phyloP scores from a whole-genome alignment of 30 jellyfish, hydroid and myxozoan genomes.

The Pseudorhiza aurosa region DNA sequence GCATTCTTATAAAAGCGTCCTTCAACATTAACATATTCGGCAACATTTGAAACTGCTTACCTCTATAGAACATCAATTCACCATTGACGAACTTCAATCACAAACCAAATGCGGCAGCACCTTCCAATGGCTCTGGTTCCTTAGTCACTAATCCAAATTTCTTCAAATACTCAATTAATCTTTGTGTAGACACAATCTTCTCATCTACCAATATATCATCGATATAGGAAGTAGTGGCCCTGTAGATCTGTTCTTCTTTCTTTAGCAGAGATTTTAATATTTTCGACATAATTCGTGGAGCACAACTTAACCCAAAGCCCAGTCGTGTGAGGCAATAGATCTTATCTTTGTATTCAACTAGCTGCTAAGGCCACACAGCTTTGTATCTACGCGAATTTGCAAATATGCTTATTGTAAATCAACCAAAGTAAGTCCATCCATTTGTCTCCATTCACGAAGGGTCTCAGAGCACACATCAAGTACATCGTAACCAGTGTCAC shows the following conservation, averaged over 20 bases:
- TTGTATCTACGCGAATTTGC: constrained; percentile 21
- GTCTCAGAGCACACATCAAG: constrained; percentile 13
- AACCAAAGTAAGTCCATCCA: background rate
- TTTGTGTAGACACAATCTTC: background rate
- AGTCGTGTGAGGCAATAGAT: constrained; percentile 20
- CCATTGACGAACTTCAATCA: too few species aligned
- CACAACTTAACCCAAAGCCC: constrained; percentile 38
- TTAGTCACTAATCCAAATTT: constrained; percentile 27
- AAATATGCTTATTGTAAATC: constrained; percentile 14
- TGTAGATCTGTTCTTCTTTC: background rate
- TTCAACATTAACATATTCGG: too few species aligned
- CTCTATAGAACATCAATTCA: too few species aligned
- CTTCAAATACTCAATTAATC: constrained; percentile 6
- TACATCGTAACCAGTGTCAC: constrained; percentile 14
- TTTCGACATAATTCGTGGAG: constrained; percentile 12
- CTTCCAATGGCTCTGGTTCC: constrained; percentile 48
- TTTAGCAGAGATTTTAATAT: background rate
- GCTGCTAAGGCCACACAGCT: background rate
- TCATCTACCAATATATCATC: constrained; percentile 19
- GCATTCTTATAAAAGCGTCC: too few species aligned
- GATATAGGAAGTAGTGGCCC: constrained; percentile 19
- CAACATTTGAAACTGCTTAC: too few species aligned
- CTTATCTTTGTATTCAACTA: background rate
- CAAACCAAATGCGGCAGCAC: constrained; percentile 38
- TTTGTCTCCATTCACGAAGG: constrained; percentile 7